A percentile compares a stretch with the other conserved stretches of the same genome.
Evolutionary conservation across 92 coral and sea anemone genomes (phyloP).

Genomic region (Heteractis magnifica): DNA sequence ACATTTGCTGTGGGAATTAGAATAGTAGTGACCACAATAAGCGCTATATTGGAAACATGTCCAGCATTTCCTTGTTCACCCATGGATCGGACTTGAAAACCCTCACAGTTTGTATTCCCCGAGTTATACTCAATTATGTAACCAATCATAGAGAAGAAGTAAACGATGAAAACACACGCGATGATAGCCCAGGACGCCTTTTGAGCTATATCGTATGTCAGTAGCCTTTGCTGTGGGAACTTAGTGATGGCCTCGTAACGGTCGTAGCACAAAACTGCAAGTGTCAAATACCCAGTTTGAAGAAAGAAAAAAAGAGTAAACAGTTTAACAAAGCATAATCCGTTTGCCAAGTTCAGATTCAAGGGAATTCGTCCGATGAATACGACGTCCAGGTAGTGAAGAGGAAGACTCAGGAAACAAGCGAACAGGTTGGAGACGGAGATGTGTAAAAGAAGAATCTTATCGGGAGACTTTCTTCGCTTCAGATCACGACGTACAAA

Average conservation of each 20-base stretch:
- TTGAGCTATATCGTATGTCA: constrained; percentile 18
- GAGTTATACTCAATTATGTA: constrained; percentile 4
- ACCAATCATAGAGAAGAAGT: constrained; percentile 17
- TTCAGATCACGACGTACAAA: constrained; percentile 28
- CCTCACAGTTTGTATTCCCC: constrained; percentile 25
- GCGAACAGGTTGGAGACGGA: constrained; percentile 34
- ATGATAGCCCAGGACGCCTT: neutral
- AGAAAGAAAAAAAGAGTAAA: constrained; percentile 28
- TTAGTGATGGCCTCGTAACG: constrained; percentile 49
- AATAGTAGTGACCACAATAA: constrained; percentile 29
- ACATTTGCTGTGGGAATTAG: neutral
- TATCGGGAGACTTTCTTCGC: constrained; percentile 28
- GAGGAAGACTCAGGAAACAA: constrained; percentile 41
- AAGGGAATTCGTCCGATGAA: constrained; percentile 24
- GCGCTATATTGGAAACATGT: constrained; percentile 12
- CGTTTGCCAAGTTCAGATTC: neutral
- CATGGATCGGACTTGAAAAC: neutral
- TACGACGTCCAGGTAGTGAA: constrained; percentile 41
- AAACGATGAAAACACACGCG: constrained; percentile 7
- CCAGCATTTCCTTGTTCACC: neutral
- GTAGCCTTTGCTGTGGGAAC: constrained; percentile 33
- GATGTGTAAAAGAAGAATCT: constrained; percentile 20
- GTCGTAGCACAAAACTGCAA: constrained; percentile 42
- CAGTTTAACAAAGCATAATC: constrained; percentile 18
- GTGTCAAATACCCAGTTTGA: constrained; percentile 19